phyloP scores from a whole-genome alignment of 1,140 invertebrate genomes.

The Lanistes nyassanus region DNA sequence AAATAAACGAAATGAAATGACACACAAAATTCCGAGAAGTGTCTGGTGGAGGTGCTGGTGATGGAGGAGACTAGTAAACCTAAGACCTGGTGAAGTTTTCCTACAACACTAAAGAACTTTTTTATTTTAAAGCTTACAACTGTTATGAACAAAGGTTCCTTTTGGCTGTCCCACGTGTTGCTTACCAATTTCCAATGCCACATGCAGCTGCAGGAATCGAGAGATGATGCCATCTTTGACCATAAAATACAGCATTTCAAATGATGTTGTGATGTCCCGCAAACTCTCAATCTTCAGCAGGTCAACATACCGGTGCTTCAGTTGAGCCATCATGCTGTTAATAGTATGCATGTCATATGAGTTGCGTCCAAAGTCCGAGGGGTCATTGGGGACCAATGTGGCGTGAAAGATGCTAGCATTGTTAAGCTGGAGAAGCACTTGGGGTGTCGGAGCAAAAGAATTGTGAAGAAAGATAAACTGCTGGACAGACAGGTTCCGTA shows the following conservation, averaged over 20 bases:
- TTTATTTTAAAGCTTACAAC: neutral
- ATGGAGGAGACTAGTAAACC: neutral
- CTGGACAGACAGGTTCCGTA: conserved; percentile 49
- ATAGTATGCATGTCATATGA: conserved; percentile 59
- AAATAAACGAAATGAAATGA: no score
- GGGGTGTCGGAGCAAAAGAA: conserved; percentile 13
- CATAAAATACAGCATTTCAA: conserved; percentile 60
- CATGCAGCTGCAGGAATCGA: conserved; percentile 56
- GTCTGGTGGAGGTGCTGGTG: no score
- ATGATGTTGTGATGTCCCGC: conserved; percentile 41
- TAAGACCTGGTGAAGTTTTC: neutral
- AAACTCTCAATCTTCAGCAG: conserved; percentile 54
- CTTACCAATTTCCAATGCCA: conserved; percentile 59
- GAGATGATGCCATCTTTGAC: conserved; percentile 52
- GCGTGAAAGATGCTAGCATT: conserved; percentile 44
- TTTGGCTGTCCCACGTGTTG: no score
- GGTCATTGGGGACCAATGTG: conserved; percentile 60
- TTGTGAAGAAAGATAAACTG: conserved; percentile 48
- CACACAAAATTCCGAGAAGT: no score
- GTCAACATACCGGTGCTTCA: conserved; percentile 50
- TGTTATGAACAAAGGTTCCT: no score
- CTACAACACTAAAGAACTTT: neutral
- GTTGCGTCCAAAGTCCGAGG: conserved; percentile 61
- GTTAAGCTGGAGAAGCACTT: conserved; percentile 32
- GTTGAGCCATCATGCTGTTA: conserved; percentile 49